Percentiles rank a stretch among this genome's conserved stretches.
Conservation (phyloP, 2,888 invertebrate species). For the Pogonocherus hispidulus region DNA sequence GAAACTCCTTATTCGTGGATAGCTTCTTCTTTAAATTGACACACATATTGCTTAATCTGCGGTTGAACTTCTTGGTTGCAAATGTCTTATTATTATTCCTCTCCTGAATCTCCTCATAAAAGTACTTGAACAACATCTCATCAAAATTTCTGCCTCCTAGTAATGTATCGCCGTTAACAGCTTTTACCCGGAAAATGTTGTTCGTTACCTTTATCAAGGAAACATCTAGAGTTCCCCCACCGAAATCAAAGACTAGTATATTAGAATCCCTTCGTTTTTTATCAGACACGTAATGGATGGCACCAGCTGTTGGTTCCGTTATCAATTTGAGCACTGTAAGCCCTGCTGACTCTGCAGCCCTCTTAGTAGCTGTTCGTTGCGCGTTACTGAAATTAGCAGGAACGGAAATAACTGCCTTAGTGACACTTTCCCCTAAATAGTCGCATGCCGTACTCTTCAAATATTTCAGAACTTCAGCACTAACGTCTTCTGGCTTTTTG, state of each 20-base stretch:
- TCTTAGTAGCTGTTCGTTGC: conserved; percentile 45
- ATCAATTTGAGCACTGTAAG: conserved; percentile 40
- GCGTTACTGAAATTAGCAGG: conserved; percentile 48
- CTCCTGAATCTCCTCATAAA: conserved; percentile 5
- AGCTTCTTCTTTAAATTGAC: conserved; percentile 36
- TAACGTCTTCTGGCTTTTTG: conserved; percentile 43
- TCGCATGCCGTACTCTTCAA: conserved; percentile 33
- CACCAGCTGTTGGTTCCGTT: conserved; percentile 18
- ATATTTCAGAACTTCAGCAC: conserved; percentile 45
- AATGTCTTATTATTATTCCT: not conserved
- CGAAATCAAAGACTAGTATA: conserved; percentile 50
- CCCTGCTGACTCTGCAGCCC: conserved; percentile 45
- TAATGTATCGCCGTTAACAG: conserved; percentile 43
- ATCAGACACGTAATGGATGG: conserved; percentile 17
- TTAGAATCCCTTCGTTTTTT: not conserved
- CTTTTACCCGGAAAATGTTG: conserved; percentile 40
- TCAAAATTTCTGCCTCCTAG: conserved; percentile 46
- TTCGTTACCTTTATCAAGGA: conserved; percentile 46
- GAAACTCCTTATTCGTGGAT: conserved; percentile 11
- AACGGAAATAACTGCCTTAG: conserved; percentile 45
- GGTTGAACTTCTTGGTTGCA: conserved; percentile 1
- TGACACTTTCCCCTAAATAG: conserved; percentile 38
- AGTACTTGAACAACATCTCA: conserved; percentile 38
- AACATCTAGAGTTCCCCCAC: conserved; percentile 56
- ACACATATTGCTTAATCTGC: conserved; percentile 34